Evolutionary conservation across 2,113 vertebrate species (phyloP).

Genomic region (Greenwoodochromis staneri): DNA sequence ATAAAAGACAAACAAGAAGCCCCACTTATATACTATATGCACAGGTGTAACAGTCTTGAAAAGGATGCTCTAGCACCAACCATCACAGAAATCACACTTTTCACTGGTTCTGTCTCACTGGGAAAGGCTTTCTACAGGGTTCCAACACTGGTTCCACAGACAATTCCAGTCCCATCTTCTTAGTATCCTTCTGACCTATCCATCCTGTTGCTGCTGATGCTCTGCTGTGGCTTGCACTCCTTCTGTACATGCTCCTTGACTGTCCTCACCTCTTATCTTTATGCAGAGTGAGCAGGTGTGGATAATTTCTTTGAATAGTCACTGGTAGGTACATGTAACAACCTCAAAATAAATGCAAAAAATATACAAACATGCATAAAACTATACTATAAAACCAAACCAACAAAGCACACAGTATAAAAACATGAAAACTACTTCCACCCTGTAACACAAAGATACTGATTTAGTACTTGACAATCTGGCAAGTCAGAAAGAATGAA

Average conservation of each 20-base stretch:
- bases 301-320: background rate
- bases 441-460: background rate
- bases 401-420: background rate
- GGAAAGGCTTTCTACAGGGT: background rate
- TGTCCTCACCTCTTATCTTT: background rate
- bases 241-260: background rate
- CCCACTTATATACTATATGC: background rate
- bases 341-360: background rate
- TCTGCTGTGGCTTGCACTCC: background rate
- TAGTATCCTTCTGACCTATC: background rate
- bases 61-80: background rate
- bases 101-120: background rate
- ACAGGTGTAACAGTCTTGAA: background rate
- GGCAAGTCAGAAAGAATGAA: background rate
- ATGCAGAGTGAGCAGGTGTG: background rate
- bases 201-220: background rate
- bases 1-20: background rate
- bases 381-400: background rate
- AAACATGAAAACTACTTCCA: rapidly evolving
- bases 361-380: background rate
- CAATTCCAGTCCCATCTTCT: background rate
- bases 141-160: background rate
- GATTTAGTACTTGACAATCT: background rate
- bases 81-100: background rate
- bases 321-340: background rate